Evolutionary conservation across 2,888 invertebrate genomes (phyloP), one percentile per base, ranked within the genome.

Genomic region (Drosophila multiciliata): DNA sequence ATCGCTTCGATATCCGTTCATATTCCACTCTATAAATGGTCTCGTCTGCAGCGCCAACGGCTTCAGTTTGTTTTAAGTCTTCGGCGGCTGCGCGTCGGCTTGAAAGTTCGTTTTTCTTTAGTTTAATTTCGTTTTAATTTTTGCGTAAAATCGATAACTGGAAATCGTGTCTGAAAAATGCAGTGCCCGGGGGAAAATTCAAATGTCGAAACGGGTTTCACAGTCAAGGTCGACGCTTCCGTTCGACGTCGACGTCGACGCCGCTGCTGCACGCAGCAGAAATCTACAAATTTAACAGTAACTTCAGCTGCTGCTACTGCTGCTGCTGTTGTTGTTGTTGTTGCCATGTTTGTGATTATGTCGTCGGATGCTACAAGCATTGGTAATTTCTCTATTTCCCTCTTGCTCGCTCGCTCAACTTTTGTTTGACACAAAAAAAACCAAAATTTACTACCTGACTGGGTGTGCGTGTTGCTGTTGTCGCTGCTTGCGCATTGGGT

Each of bases 171-270:
- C 63, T 49, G n/a, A 52, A 83, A 82, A 82, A 86, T 90, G 83
- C 42, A 65, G 52, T 40, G 81, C 83, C 71, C 52, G 38, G 70
- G 78, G 74, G 79, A 82, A 90, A 90, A 90, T 81, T 66, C 62
- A 83, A 87, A 87, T 80, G 61, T 23, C 23, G 71, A 80, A 87
- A 90, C 89, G 71, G 57, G 85, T 83, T 83, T 79, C 83, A 81
- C 84, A 91, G 91, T 92, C 92, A 91, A 91, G 92, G 91, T 91
- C 92, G 90, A 58, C 69, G 76, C 70, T 82, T 78, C 89, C 78
- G 82, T 53, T 52, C 55, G 55, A n/a, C 29, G 57, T 15, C 38
- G 38, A 15, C 40, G 57, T 60, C 26, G 8, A 57, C 64, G 29
- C 42, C 60, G 65, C 54, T 66, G 73, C 72, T 72, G 59, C 40